phyloP scores from a whole-genome alignment of 2,888 invertebrate genomes.

The Spodoptera exigua region DNA sequence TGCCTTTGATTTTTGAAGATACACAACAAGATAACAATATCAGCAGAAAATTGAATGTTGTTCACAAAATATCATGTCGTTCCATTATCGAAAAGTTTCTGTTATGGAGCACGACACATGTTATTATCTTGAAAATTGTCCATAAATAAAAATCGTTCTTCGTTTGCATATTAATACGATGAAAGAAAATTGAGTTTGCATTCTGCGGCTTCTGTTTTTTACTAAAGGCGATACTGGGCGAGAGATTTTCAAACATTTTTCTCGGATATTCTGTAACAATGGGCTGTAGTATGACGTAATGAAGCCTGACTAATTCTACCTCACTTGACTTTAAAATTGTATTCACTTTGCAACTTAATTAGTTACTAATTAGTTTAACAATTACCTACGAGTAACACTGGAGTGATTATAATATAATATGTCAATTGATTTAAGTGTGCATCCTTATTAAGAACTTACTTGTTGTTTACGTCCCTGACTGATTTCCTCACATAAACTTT shows the following conservation, averaged over 20 bases:
- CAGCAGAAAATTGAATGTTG: conserved; percentile 37
- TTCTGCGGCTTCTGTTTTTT: conserved; percentile 33
- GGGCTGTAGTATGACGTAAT: conserved; percentile 4
- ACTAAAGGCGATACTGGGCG: conserved; percentile 12
- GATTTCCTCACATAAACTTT: conserved; percentile 73
- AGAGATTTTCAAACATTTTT: conserved; percentile 26
- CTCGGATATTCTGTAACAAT: conserved; percentile 23
- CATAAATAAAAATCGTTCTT: conserved; percentile 50
- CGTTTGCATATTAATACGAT: conserved; percentile 57
- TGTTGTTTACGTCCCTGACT: conserved; percentile 72
- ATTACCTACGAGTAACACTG: conserved; percentile 12
- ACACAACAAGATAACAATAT: conserved; percentile 14
- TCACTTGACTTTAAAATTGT: neutral
- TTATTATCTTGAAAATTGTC: conserved; percentile 46
- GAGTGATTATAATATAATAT: conserved; percentile 29
- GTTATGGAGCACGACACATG: conserved; percentile 32
- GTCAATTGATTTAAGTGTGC: conserved; percentile 35
- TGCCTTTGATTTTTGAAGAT: conserved; percentile 22
- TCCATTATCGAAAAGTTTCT: conserved; percentile 22
- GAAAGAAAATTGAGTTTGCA: conserved; percentile 42
- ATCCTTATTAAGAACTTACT: conserved; percentile 56
- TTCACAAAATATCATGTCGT: conserved; percentile 32
- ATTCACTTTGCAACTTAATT: neutral
- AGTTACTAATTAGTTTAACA: conserved; percentile 23
- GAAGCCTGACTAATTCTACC: conserved; percentile 5